Base-by-base conservation (phyloP, 2,797 vertebrate genomes). In the Phataginus tricuspis region DNA sequence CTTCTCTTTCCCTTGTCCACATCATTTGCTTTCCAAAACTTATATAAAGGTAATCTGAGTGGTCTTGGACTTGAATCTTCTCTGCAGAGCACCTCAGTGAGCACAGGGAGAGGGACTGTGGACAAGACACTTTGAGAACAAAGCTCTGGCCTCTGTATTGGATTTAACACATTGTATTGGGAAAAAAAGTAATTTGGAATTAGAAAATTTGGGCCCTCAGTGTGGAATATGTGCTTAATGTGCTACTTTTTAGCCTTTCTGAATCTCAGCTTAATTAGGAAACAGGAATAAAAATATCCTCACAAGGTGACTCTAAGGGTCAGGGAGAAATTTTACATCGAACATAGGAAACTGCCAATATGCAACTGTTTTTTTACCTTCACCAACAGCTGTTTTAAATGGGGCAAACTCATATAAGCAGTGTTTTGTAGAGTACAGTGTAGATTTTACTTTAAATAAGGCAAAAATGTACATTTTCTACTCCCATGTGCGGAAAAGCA, bases 391-490 rank as follows among this genome's bases (percentile, higher is more conserved):
- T 74, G 1, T 74, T 84, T 72, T 37, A 66, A 34, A 53, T 5
- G 53, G n/a, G 49, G 3, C 4, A 75, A 66, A 66, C 8, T 53
- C 34, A 25, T 9, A 55, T 68, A 80, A 51, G 19, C 45, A 69
- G 15, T 16, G 12, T n/a, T 42, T 68, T 51, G 3, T n/a, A 72
- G 39, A 74, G 11, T 0, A 18, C 13, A 31, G 66, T 0, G 0
- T 88, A 61, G 55, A 75, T 80, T 95, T 79, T 80, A 68, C 61
- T 85, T 69, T 64, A 61, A 87, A 45, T 93, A 34, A 85, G 59
- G 9, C 4, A 15, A n/a, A 61, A 85, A 78, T n/a, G 25, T 59
- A 42, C 13, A 19, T 92, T 92, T 57, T 74, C 42, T 68, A 53
- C 31, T 92, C 8, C 29, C 45, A 42, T 27, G 25, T 80, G 29